These are phyloP conservation scores for Neostethus bicornis DNA, from an alignment of 2,797 vertebrate species.

Conservation along the genomic window DNA sequence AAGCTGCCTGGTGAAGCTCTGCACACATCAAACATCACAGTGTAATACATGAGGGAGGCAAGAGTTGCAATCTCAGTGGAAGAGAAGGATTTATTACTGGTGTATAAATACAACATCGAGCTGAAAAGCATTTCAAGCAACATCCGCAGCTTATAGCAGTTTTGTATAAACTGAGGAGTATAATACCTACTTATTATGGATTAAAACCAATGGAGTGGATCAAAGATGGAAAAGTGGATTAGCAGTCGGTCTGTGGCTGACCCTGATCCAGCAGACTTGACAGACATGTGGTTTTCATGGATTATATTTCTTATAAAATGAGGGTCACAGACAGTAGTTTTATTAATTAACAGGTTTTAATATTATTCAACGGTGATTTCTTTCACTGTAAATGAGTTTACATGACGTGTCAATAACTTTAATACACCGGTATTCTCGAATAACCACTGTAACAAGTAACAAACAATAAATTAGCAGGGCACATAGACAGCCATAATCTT, in stretches of 20 bases:
- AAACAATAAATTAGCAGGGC: too few species aligned
- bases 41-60: background rate
- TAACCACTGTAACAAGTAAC: too few species aligned
- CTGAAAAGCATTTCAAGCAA: background rate
- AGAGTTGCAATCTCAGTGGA: background rate
- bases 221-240: background rate
- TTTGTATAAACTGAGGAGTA: slow-evolving; percentile 28
- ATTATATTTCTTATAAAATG: slow-evolving; percentile 6
- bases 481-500: too few species aligned
- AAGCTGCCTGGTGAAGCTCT: background rate
- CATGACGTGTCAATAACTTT: too few species aligned
- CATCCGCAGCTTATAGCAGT: slow-evolving; percentile 19
- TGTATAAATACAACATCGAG: slow-evolving; percentile 6
- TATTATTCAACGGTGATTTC: too few species aligned
- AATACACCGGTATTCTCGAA: too few species aligned
- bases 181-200: slow-evolving; percentile 53
- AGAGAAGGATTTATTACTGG: slow-evolving; percentile 1
- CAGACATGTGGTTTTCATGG: background rate
- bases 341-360: too few species aligned
- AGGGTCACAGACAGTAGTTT: too few species aligned
- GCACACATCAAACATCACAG: background rate
- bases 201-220: slow-evolving; percentile 51
- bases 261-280: background rate
- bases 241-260: slow-evolving; percentile 13
- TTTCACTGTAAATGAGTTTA: too few species aligned